Percentiles rank a stretch among this genome's conserved stretches.
Conservation (phyloP, 1,140 invertebrate genomes). For the Leptinotarsa defecta region DNA sequence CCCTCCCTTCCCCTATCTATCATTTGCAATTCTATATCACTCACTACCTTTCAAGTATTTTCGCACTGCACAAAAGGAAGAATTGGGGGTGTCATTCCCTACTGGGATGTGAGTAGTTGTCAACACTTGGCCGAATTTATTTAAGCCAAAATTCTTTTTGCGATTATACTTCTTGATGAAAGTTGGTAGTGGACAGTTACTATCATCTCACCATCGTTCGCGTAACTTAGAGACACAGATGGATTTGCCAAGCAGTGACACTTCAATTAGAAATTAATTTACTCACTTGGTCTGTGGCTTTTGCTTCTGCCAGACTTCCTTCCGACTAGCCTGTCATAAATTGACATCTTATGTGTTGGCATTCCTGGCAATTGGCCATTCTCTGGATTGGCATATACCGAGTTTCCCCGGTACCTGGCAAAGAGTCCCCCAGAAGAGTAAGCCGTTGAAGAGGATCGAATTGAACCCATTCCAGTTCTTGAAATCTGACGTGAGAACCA, state of each 20-base stretch:
- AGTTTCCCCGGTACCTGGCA: constrained; percentile 60
- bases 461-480: constrained; percentile 80
- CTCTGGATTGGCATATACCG: constrained; percentile 80
- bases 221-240: background rate
- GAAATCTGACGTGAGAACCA: constrained; percentile 85
- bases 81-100: too few species aligned
- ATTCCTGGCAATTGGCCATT: constrained; percentile 61
- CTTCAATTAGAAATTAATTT: background rate
- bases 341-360: constrained; percentile 69
- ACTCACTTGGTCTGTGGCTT: constrained; percentile 41
- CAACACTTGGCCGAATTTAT: too few species aligned
- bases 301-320: constrained; percentile 74
- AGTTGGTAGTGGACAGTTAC: too few species aligned
- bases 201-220: too few species aligned
- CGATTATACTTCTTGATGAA: too few species aligned
- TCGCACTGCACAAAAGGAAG: too few species aligned
- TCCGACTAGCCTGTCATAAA: constrained; percentile 79
- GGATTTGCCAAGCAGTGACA: background rate
- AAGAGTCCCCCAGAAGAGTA: constrained; percentile 82
- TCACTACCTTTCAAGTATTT: too few species aligned
- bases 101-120: too few species aligned
- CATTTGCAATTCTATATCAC: too few species aligned
- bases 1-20: too few species aligned
- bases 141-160: too few species aligned
- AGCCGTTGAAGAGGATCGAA: constrained; percentile 79